Base-by-base conservation (phyloP, 2,888 invertebrate genomes). In the Hipparchia sbordonii region DNA sequence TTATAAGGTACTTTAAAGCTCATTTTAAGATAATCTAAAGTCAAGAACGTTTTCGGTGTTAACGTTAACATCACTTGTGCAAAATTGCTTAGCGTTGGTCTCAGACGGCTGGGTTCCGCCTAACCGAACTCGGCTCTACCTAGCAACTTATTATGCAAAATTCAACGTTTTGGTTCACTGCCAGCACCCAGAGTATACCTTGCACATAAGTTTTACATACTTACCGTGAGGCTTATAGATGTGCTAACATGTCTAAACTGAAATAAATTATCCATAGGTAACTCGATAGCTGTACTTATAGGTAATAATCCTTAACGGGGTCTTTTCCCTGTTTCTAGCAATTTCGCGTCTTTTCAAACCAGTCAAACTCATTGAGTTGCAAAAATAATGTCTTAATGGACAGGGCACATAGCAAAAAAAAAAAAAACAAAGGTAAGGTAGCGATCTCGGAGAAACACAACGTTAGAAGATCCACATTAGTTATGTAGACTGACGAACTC, bases 91-190 rank as follows among this genome's bases (percentile, higher is more conserved):
- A 81, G 82, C 86, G 85, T 86, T 80, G 81, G 87, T 85, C 87
- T 85, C 84, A 86, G 86, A 86, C 85, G 83, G 76, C 72, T 82
- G 82, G 82, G 81, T 85, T 83, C 78, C 82, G 81, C 80, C 81
- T 79, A 77, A 79, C 78, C 79, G 79, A 80, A 84, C 84, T 84
- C 83, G 82, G 84, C 79, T 81, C 82, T 85, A 82, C 48, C 48
- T 48, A 39, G 39, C 39, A 4, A 89, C 87, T 85, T 84, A 90
- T 91, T 90, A 91, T 88, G 85, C 89, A 87, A 87, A 88, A 88
- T 85, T 90, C 90, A 90, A 83, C 88, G 86, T 87, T 89, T 91
- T 93, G 93, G 92, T 90, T 86, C 89, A 84, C 80, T 92, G 92
- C 92, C 92, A 93, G 88, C 87, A 86, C 87, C 85, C 87, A 74